Evolutionary conservation across 2,888 invertebrate species (phyloP).

Genomic region (Chaitophorus viminalis): DNA sequence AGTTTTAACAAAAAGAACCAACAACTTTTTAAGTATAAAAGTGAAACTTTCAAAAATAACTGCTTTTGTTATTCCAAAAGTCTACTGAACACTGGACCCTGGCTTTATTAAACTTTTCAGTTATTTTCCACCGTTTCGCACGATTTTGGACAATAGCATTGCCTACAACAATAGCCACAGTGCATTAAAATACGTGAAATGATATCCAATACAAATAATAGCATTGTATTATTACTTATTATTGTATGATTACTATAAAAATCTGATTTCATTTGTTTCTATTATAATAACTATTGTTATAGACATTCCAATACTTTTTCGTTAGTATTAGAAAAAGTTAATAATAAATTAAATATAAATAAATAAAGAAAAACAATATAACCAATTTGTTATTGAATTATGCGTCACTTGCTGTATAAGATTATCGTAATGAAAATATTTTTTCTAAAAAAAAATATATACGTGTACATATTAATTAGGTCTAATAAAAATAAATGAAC

Average conservation of each 20-base stretch:
- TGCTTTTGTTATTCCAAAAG: conserved; percentile 41
- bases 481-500: too few species aligned
- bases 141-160: conserved; percentile 16
- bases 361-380: background rate
- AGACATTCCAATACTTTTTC: background rate
- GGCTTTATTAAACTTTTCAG: conserved; percentile 41
- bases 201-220: conserved; percentile 13
- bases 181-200: background rate
- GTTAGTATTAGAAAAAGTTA: too few species aligned
- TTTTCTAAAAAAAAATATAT: too few species aligned
- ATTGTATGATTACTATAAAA: background rate
- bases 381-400: background rate
- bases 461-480: too few species aligned
- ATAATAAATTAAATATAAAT: background rate
- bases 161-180: background rate
- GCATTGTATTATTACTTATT: background rate
- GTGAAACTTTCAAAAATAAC: conserved; percentile 39
- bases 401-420: background rate
- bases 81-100: conserved; percentile 15
- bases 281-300: background rate
- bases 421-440: background rate
- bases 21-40: conserved; percentile 32
- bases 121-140: conserved; percentile 22
- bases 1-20: conserved; percentile 12
- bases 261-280: background rate